Conservation (phyloP, 2,888 invertebrate genomes). For the Nowickia ferox region DNA sequence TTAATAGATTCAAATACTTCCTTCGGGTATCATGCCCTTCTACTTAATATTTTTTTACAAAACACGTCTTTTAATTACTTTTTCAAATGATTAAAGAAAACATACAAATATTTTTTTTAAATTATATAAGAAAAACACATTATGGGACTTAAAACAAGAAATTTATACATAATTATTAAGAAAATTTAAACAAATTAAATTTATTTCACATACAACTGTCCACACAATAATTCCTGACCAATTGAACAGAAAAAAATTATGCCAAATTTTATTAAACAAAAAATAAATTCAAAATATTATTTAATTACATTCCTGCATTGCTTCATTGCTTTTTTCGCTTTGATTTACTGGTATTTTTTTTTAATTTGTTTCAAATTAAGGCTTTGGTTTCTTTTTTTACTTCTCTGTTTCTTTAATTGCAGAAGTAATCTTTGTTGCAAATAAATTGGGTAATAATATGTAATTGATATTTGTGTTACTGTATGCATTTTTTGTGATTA, state of each 20-base stretch:
- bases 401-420: constrained; percentile 6
- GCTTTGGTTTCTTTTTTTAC: constrained; percentile 15
- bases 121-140: constrained; percentile 23
- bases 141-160: not conserved
- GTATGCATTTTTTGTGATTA: not conserved
- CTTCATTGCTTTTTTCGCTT: not conserved
- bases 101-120: not conserved
- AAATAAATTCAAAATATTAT: constrained; percentile 44
- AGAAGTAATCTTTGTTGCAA: constrained; percentile 38
- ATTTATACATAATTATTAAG: not conserved
- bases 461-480: constrained; percentile 59
- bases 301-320: constrained; percentile 36
- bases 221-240: not conserved
- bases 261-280: constrained; percentile 58
- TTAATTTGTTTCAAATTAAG: constrained; percentile 20
- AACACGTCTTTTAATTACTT: constrained; percentile 10
- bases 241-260: constrained; percentile 34
- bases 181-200: constrained; percentile 20
- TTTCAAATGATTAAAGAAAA: not conserved
- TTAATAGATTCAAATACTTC: not conserved
- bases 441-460: constrained; percentile 60
- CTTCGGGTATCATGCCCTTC: not conserved
- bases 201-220: constrained; percentile 39
- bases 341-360: constrained; percentile 9
- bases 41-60: not conserved